Base-by-base conservation (phyloP, 30 jellyfish, hydroid and myxozoan species). In the Aurelia coerulea region DNA sequence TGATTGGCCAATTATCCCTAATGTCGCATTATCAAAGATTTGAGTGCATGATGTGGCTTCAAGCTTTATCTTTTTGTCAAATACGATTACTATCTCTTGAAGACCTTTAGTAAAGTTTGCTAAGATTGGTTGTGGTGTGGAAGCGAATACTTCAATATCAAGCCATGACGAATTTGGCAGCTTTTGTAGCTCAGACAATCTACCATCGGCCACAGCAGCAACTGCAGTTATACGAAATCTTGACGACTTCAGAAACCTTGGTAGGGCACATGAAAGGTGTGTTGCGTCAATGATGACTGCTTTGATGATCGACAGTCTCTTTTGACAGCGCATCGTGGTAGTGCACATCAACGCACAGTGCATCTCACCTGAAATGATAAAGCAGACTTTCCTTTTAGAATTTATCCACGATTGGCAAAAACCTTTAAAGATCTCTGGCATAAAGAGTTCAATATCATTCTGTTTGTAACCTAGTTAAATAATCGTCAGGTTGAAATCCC, bases 41-140 rank as follows among this genome's bases (percentile, higher is more conserved):
- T 50, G 29, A 17, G 23, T 6, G 81, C 97, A 90, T 12, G 65
- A 33, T 11, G 31, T 64, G 35, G 32, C 63, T 19, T 41, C 35
- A 14, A 63, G 17, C 19, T 16, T 50, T 65, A 86, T 54, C 4
- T 46, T 46, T 6, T 56, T 34, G 72, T 68, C 74, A 72, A 90
- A 90, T 1, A 49, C 42, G 35, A 90, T 49, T 29, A 68, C 19
- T 37, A 90, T 66, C 65, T 50, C 37, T 10, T 91, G 46, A 14
- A 75, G 84, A 68, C 78, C 68, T 11, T 49, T 62, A 82, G 87
- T 59, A 49, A 90, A 34, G 65, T 71, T 76, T 16, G 97, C 97
- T 4, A 68, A 16, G 12, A 68, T 10, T 33, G 90, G 77, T 17
- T 18, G 64, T 19, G 97, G 97, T 15, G 95, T 81, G 17, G 88